Conservation (phyloP, 1,140 invertebrate species). For the Rhagoletis zephyria region DNA sequence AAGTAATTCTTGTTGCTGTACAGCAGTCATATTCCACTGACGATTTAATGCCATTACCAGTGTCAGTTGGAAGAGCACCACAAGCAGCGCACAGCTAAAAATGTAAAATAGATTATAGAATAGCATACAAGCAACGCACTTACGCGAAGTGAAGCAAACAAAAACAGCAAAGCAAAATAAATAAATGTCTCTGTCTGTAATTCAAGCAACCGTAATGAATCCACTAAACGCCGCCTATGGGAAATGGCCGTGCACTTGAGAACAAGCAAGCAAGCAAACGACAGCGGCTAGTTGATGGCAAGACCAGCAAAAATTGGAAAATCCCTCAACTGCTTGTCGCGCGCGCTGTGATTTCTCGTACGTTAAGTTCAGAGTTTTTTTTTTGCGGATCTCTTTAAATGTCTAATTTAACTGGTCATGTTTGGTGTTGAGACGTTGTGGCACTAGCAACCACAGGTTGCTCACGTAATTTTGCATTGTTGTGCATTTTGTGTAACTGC, state of each 20-base stretch:
- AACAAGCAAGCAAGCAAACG: not conserved
- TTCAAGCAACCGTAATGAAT: conserved; percentile 32
- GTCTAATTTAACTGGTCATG: not conserved
- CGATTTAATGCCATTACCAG: conserved; percentile 40
- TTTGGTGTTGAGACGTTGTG: not conserved
- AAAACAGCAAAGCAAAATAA: not conserved
- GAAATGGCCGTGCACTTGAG: conserved; percentile 33
- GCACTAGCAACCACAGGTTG: not conserved
- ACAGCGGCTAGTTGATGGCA: not conserved
- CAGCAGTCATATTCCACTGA: not conserved
- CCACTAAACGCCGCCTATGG: not conserved
- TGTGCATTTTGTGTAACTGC: not conserved
- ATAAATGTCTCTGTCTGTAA: not conserved
- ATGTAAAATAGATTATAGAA: not conserved
- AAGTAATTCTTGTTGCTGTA: not conserved
- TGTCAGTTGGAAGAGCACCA: not conserved
- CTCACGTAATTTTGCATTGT: not conserved
- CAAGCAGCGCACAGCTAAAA: not conserved
- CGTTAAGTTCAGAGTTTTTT: not conserved
- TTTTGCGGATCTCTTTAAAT: too few species aligned
- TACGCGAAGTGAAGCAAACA: not conserved
- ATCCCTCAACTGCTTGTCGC: not conserved
- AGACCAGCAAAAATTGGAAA: not conserved
- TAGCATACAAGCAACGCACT: not conserved
- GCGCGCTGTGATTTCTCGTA: not conserved